These are phyloP conservation scores for Halocynthia aurantium DNA, from an alignment of 23 tunicate genomes.

Conservation along the genomic window DNA sequence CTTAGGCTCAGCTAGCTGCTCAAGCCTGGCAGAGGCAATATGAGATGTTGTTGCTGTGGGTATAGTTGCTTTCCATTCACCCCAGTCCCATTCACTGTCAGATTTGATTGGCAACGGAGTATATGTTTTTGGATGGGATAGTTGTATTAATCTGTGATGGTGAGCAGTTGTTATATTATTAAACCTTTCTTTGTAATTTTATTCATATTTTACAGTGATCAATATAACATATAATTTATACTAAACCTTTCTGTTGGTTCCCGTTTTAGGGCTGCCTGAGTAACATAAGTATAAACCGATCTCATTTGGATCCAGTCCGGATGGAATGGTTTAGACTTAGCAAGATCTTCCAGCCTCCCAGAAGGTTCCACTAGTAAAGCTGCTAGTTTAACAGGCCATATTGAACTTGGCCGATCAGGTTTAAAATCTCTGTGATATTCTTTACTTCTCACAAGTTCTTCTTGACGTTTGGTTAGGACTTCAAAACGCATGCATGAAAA, in stretches of 20 bases:
- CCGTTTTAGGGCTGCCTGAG: slow-evolving; percentile 22
- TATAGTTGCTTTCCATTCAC: slow-evolving; percentile 69
- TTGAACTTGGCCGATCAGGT: slow-evolving; percentile 59
- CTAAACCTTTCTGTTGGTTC: slow-evolving; percentile 53
- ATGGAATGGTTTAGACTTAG: slow-evolving; percentile 46
- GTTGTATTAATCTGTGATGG: background rate
- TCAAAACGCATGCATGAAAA: background rate
- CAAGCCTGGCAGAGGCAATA: slow-evolving; percentile 61
- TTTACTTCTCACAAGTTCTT: slow-evolving; percentile 57
- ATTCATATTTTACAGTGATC: background rate
- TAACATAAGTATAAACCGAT: slow-evolving; percentile 31
- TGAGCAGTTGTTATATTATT: background rate
- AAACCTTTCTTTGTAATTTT: background rate
- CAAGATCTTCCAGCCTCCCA: slow-evolving; percentile 22
- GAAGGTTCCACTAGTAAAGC: slow-evolving; percentile 27
- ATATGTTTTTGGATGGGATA: slow-evolving; percentile 22
- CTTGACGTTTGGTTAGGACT: slow-evolving; percentile 38
- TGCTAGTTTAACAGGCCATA: slow-evolving; percentile 40
- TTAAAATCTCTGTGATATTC: slow-evolving; percentile 39
- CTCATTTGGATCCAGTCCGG: slow-evolving; percentile 42
- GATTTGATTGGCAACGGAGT: slow-evolving; percentile 53
- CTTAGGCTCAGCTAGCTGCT: slow-evolving; percentile 69
- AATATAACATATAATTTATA: too few relatives aligned
- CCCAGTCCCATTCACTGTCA: slow-evolving; percentile 90
- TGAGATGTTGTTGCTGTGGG: slow-evolving; percentile 52